Evolutionary conservation across 2,797 vertebrate species (phyloP).

Genomic region (Ctenopoma kingsleyae): DNA sequence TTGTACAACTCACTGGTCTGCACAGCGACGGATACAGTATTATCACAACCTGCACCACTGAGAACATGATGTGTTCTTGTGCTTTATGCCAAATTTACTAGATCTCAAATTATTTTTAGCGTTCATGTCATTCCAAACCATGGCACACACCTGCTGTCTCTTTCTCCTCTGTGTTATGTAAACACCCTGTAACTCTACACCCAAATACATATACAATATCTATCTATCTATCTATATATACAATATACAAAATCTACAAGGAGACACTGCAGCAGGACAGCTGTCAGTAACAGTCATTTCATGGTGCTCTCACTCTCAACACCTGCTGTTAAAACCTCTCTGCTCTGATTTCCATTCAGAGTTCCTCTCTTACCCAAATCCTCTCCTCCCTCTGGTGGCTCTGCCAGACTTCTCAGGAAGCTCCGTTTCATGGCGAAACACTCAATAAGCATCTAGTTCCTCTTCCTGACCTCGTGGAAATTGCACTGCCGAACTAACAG

Average conservation of each 20-base stretch:
- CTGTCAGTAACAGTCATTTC: conserved; percentile 60
- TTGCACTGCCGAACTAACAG: conserved; percentile 18
- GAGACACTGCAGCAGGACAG: conserved; percentile 20
- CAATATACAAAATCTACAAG: too few species aligned
- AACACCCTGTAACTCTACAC: conserved; percentile 71
- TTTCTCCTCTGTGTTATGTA: conserved; percentile 4
- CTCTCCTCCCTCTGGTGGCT: conserved; percentile 27
- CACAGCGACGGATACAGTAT: conserved; percentile 4
- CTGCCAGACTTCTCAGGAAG: conserved; percentile 54
- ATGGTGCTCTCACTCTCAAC: conserved; percentile 55
- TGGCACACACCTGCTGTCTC: conserved; percentile 52
- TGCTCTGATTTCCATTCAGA: conserved; percentile 17
- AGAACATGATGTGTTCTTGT: neutral
- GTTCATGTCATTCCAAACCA: conserved; percentile 28
- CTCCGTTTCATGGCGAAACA: conserved; percentile 40
- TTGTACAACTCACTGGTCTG: conserved; percentile 37
- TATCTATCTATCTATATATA: too few species aligned
- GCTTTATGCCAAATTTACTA: conserved; percentile 10
- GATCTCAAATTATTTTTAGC: conserved; percentile 34
- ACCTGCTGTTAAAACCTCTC: conserved; percentile 54
- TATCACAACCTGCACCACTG: conserved; percentile 2
- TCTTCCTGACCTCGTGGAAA: conserved; percentile 45
- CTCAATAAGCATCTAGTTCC: conserved; percentile 47
- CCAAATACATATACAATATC: conserved; percentile 13
- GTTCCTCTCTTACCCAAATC: conserved; percentile 10